These are phyloP conservation scores for Isotomurus palustris DNA, from an alignment of 2,888 invertebrate species.

Conservation along the genomic window DNA sequence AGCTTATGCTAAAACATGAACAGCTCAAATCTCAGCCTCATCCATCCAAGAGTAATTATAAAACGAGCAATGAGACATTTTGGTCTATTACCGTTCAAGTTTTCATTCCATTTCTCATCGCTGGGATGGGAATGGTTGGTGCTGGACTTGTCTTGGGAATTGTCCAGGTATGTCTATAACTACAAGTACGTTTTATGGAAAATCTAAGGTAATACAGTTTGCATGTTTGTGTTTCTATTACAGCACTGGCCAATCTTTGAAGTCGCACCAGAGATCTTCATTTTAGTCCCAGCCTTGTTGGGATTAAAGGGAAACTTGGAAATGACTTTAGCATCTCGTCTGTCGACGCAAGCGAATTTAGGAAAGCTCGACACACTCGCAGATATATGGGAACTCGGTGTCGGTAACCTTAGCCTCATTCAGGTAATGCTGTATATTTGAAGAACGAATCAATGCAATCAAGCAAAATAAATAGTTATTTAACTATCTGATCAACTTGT, in stretches of 20 bases:
- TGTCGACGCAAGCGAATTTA: conserved; percentile 83
- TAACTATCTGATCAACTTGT: no score
- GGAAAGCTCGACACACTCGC: conserved; percentile 67
- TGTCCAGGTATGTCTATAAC: no score
- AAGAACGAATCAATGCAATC: no score
- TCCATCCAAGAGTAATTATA: no score
- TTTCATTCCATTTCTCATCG: conserved; percentile 83
- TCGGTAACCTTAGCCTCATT: conserved; percentile 68
- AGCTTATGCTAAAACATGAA: no score
- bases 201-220: background rate
- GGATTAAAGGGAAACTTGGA: conserved; percentile 76
- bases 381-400: conserved; percentile 61
- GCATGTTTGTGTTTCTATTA: conserved; percentile 48
- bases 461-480: no score
- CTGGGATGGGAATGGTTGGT: conserved; percentile 91
- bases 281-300: conserved; percentile 72
- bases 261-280: conserved; percentile 66
- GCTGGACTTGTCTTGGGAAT: conserved; percentile 85
- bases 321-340: conserved; percentile 69
- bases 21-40: no score
- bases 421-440: no score
- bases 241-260: conserved; percentile 72
- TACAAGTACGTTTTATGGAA: no score
- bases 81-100: conserved; percentile 75
- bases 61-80: conserved; percentile 63